Evolutionary conservation across 2,888 invertebrate species (phyloP), one percentile per base, ranked within the genome.

Genomic region (Ethmia dodecea): DNA sequence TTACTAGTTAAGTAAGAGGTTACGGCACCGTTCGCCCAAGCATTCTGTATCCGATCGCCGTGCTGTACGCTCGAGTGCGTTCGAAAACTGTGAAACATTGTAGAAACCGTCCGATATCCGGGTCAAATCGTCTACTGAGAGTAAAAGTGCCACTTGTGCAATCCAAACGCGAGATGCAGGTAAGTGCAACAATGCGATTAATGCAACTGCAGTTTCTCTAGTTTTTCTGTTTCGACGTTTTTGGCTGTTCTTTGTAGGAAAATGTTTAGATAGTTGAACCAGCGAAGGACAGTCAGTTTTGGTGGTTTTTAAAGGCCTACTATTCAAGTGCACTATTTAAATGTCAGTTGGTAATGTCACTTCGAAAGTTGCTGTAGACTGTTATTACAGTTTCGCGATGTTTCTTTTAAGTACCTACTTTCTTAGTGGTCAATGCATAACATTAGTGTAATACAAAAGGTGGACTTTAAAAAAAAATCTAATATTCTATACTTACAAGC

Each of bases 1-100:
- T 18, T 8, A 8, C 33, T 49, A 57, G 74, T 84, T 84, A 77
- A 78, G 83, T 84, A 84, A 84, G 81, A 75, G 69, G 79, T 86
- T 84, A 81, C 76, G 64, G 72, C 78, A 81, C 66, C 25, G 12
- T 52, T 40, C 43, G 58, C 49, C 49, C 54, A 60, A 70, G 62
- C 83, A 81, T 68, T 81, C 80, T 60, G 75, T 57, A 62, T 49
- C 55, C 61, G 63, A 60, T 58, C 76, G 68, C 51, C 52, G 60
- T 40, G 55, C 52, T 52, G 52, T 60, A 59, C 78, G 75, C 67
- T 66, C 55, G 61, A 66, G 60, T 57, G 59, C 45, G 40, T 49
- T 41, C 52, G 12, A 26, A 12, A 26, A 26, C 51, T 50, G 49
- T 48, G 58, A 55, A 55, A 22, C n/a, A 22, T 50, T 61, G 53